A percentile compares a stretch with the other conserved stretches of the same genome.
phyloP scores from a whole-genome alignment of 1,140 invertebrate genomes.

The Halictus rubicundus region DNA sequence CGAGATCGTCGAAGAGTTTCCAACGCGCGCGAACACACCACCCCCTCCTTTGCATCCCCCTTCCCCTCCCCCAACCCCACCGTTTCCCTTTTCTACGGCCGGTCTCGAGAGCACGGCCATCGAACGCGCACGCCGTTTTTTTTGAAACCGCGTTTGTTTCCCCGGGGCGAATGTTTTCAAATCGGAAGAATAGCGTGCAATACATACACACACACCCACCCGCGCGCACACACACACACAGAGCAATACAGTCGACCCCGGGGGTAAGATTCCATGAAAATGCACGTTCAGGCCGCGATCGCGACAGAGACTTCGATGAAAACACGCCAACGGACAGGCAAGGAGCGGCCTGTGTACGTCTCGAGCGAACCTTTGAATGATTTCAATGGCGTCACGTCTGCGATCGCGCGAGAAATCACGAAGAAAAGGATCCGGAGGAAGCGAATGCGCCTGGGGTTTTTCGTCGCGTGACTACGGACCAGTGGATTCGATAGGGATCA shows the following conservation, averaged over 20 bases:
- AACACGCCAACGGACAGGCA: neutral
- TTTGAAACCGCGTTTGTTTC: neutral
- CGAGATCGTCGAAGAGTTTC: conserved; percentile 43
- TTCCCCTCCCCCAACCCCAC: neutral
- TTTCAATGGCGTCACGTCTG: no score
- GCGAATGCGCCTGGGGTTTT: no score
- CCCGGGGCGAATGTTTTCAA: neutral
- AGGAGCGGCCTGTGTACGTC: neutral
- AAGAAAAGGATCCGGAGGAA: no score
- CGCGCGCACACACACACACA: no score
- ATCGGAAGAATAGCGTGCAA: neutral
- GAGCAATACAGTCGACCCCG: no score
- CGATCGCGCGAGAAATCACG: neutral
- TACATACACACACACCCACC: no score
- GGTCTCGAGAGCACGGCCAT: conserved; percentile 21
- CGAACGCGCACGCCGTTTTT: conserved; percentile 1
- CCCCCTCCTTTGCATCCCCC: neutral
- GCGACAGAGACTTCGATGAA: no score
- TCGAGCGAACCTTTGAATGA: no score
- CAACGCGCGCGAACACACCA: neutral
- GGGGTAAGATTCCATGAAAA: no score
- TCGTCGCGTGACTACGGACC: no score
- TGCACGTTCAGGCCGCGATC: no score
- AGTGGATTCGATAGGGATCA: no score
- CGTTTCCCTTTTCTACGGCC: conserved; percentile 8